These are phyloP conservation scores for Melanotaenia duboulayi DNA, from an alignment of 2,113 vertebrate genomes.

Conservation along the genomic window DNA sequence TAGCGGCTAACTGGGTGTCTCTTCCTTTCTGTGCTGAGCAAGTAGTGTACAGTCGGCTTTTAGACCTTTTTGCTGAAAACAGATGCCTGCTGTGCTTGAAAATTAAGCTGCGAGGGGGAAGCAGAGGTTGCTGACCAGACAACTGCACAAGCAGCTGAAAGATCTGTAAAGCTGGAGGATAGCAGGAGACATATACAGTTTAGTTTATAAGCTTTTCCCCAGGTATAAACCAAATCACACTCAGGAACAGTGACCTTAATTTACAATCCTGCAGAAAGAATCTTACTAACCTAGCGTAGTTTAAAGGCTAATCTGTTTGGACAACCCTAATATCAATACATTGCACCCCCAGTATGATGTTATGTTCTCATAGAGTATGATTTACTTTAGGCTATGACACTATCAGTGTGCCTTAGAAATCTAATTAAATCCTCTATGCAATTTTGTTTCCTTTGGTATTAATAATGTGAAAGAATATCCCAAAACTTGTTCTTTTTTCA, in stretches of 20 bases:
- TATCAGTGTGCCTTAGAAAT: not conserved
- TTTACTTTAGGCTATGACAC: constrained; percentile 7
- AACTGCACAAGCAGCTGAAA: constrained; percentile 4
- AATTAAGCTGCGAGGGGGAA: not conserved
- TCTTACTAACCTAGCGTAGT: constrained; percentile 12
- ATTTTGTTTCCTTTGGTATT: not conserved
- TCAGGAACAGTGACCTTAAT: too few relatives aligned
- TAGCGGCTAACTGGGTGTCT: not conserved
- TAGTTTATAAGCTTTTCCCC: too few relatives aligned
- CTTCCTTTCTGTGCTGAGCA: constrained; percentile 8
- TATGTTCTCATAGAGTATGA: not conserved
- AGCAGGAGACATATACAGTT: not conserved
- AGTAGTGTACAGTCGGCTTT: not conserved
- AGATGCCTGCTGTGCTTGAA: constrained; percentile 2
- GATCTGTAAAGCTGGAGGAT: constrained; percentile 4
- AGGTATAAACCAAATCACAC: too few relatives aligned
- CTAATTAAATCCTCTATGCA: not conserved
- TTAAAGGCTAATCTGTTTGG: constrained; percentile 16
- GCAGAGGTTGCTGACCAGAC: constrained; percentile 1
- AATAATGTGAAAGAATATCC: not conserved
- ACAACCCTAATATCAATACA: constrained; percentile 5
- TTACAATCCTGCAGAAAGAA: constrained; percentile 9
- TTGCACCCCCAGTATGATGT: constrained; percentile 4
- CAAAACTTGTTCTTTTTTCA: not conserved
- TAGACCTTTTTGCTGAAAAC: not conserved